Percentiles rank a stretch among this genome's conserved stretches.
phyloP scores from a whole-genome alignment of 2,797 vertebrate genomes.

The Spatula clypeata region DNA sequence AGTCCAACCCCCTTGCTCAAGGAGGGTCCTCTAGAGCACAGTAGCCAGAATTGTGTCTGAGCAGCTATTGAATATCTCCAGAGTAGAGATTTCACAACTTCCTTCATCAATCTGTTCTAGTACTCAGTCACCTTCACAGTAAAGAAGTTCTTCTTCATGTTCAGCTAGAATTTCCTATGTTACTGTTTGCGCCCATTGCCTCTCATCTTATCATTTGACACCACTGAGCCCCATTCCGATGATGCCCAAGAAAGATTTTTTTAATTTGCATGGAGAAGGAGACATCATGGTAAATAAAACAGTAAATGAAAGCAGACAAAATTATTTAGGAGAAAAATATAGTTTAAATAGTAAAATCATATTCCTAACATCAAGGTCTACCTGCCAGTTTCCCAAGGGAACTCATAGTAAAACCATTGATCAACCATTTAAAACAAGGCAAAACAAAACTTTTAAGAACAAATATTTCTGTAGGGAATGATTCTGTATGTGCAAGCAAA shows the following conservation, averaged over 20 bases:
- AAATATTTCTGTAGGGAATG: conserved; percentile 22
- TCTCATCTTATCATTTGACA: no score
- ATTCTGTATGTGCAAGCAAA: conserved; percentile 30
- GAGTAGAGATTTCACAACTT: no score
- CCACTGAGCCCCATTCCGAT: not conserved
- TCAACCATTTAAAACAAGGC: conserved; percentile 12
- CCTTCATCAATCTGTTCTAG: no score
- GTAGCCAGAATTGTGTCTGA: no score
- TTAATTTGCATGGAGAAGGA: not conserved
- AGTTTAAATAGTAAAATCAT: not conserved
- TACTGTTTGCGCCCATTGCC: no score
- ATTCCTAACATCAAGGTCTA: not conserved
- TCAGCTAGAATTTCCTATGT: no score
- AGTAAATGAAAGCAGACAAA: not conserved
- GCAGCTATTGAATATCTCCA: no score
- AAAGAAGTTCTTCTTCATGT: no score
- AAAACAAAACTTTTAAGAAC: conserved; percentile 12
- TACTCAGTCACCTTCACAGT: no score
- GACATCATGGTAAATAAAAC: not conserved
- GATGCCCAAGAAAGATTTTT: not conserved
- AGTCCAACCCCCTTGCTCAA: no score
- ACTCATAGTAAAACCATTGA: not conserved
- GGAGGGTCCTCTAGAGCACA: no score
- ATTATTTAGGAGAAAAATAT: not conserved
- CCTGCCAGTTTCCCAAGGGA: not conserved